Evolutionary conservation across 2,797 vertebrate species (phyloP).

Genomic region (Rousettus madagascariensis): DNA sequence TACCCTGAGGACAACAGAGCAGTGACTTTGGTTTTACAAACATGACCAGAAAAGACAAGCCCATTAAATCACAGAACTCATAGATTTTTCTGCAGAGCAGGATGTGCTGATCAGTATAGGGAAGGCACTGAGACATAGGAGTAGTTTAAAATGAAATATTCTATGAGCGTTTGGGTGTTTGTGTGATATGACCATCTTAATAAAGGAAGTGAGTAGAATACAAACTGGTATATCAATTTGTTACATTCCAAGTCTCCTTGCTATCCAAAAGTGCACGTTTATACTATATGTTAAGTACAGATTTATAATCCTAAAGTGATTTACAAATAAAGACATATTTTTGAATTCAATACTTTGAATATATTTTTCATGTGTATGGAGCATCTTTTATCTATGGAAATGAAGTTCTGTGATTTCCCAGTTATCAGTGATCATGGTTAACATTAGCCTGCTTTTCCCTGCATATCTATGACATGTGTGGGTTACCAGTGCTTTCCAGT

Average conservation of each 20-base stretch:
- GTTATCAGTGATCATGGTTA: not conserved
- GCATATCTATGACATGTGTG: no score
- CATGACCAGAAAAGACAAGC: not conserved
- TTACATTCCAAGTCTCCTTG: not conserved
- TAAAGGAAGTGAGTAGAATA: slow-evolving; percentile 9
- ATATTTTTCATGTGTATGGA: not conserved
- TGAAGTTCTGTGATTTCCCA: not conserved
- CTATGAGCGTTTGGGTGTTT: not conserved
- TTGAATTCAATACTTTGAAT: not conserved
- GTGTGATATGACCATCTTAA: not conserved
- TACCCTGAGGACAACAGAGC: not conserved
- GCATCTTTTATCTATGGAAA: not conserved
- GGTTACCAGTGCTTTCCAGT: not conserved
- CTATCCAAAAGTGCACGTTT: not conserved
- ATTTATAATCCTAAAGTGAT: not conserved
- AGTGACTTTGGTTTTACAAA: not conserved
- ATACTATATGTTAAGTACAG: not conserved
- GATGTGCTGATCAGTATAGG: not conserved
- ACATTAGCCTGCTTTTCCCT: not conserved
- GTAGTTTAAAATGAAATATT: not conserved
- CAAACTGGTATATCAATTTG: not conserved
- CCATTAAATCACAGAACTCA: not conserved
- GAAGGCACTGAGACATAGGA: not conserved
- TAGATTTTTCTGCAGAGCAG: slow-evolving; percentile 25
- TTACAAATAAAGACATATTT: not conserved